phyloP scores from a whole-genome alignment of 2,797 vertebrate genomes.

The Molossus molossus region DNA sequence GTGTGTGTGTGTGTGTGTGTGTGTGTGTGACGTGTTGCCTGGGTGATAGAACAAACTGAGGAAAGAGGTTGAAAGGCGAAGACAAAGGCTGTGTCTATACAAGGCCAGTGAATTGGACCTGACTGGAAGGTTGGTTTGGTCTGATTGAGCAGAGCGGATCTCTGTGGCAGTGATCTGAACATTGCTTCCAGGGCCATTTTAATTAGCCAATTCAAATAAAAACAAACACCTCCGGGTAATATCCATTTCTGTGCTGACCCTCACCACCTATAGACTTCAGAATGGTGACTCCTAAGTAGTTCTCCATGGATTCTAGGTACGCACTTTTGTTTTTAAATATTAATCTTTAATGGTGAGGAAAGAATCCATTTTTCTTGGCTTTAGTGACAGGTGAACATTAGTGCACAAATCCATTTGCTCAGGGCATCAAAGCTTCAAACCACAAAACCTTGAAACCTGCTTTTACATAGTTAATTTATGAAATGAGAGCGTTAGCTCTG shows the following conservation, averaged over 20 bases:
- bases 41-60: constrained; percentile 31
- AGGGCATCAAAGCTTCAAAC: constrained; percentile 18
- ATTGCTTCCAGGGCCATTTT: constrained; percentile 75
- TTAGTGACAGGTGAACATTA: constrained; percentile 52
- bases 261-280: constrained; percentile 1
- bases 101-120: constrained; percentile 52
- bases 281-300: background rate
- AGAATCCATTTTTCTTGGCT: constrained; percentile 51
- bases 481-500: background rate
- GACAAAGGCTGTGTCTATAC: constrained; percentile 54
- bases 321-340: constrained; percentile 61
- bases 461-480: constrained; percentile 28
- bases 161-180: constrained; percentile 62
- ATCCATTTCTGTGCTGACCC: constrained; percentile 21
- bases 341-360: constrained; percentile 69
- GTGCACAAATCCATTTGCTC: constrained; percentile 29
- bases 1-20: background rate
- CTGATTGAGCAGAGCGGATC: constrained; percentile 60
- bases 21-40: background rate
- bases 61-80: constrained; percentile 8
- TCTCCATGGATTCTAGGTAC: background rate
- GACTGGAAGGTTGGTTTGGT: constrained; percentile 42
- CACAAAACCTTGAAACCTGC: background rate
- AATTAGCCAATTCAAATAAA: constrained; percentile 79
- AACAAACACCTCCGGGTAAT: constrained; percentile 57